Evolutionary conservation across 2,888 invertebrate genomes (phyloP).

Genomic region (Automeris io): DNA sequence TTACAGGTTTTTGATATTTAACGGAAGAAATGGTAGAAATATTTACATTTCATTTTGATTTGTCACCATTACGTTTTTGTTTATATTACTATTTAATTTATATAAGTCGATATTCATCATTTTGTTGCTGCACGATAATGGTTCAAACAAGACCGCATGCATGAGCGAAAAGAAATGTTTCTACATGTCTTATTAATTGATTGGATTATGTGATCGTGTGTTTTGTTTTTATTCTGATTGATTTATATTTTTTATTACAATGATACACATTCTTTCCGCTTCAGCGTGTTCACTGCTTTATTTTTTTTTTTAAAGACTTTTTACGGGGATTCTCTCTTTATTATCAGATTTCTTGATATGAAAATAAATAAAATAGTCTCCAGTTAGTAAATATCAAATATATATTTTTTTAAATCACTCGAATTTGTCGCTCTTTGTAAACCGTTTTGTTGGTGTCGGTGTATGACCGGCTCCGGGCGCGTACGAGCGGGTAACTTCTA

Average conservation of each 20-base stretch:
- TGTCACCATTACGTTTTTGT: not conserved
- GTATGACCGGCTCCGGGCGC: constrained; percentile 47
- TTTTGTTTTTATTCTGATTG: constrained; percentile 32
- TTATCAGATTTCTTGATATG: no score
- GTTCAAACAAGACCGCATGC: constrained; percentile 69
- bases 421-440: not conserved
- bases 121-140: constrained; percentile 26
- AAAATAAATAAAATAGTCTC: no score
- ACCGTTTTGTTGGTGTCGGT: not conserved
- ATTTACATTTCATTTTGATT: no score
- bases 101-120: not conserved
- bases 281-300: constrained; percentile 74
- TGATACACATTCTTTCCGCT: constrained; percentile 73
- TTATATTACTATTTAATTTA: not conserved
- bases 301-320: constrained; percentile 36
- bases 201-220: constrained; percentile 61
- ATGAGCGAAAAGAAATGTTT: constrained; percentile 72
- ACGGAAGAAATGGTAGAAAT: no score
- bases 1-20: no score
- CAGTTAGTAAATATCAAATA: no score
- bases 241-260: constrained; percentile 40
- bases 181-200: constrained; percentile 24
- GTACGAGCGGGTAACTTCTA: constrained; percentile 46
- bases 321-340: constrained; percentile 9
- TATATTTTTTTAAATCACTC: no score